Conservation (phyloP, 2,888 invertebrate genomes). For the Lasioglossum calceatum region DNA sequence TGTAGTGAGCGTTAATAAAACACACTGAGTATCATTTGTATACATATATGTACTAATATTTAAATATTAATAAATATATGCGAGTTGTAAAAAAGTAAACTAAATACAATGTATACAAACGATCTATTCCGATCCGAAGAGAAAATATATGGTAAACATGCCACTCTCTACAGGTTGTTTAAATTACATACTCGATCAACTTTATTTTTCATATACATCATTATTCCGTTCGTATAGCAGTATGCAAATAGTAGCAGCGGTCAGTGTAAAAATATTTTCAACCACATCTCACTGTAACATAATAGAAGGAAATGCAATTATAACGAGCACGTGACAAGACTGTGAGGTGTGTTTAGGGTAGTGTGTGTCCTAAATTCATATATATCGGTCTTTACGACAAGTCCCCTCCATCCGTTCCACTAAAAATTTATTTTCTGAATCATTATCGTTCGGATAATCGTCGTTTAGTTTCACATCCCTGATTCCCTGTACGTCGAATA, state of each 20-base stretch:
- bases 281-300: slow-evolving; percentile 12
- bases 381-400: neutral
- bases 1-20: neutral
- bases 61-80: neutral
- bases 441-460: slow-evolving; percentile 49
- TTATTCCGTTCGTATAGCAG: slow-evolving; percentile 25
- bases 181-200: slow-evolving; percentile 24
- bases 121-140: neutral
- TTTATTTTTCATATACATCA: slow-evolving; percentile 37
- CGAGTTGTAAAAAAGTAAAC: neutral
- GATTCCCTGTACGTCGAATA: slow-evolving; percentile 36
- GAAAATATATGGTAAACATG: slow-evolving; percentile 3
- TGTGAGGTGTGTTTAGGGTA: slow-evolving; percentile 4
- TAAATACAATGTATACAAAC: neutral
- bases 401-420: neutral
- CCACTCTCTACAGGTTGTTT: slow-evolving; percentile 23
- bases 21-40: neutral
- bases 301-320: slow-evolving; percentile 17
- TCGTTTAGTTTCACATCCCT: slow-evolving; percentile 42
- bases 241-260: slow-evolving; percentile 26
- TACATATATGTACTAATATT: neutral
- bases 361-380: neutral
- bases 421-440: slow-evolving; percentile 19
- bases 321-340: slow-evolving; percentile 15
- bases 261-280: slow-evolving; percentile 18